Evolutionary conservation across 2,113 vertebrate species (phyloP), one percentile per base, ranked within the genome.

Genomic region (Athene noctua): DNA sequence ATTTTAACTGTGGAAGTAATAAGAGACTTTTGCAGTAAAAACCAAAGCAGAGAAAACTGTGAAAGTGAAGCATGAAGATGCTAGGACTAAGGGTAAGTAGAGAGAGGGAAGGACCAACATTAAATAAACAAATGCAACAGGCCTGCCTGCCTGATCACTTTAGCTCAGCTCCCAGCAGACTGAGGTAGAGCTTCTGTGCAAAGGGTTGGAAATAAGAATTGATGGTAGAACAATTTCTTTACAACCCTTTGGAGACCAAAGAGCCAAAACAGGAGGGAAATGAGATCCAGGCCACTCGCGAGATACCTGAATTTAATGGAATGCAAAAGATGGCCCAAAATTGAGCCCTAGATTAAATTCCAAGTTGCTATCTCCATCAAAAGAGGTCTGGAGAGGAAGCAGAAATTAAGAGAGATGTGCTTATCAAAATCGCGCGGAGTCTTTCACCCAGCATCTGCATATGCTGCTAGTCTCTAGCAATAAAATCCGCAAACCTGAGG

Each of bases 211-310:
- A 96, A 91, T 82, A 96, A 88, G 85, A 93, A 93, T 6, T 94
- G 90, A 96, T 66, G 81, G 81, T 88, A 94, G 84, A 95, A 91
- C 77, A 94, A 96, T 92, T 92, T 82, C 71, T 96, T 88, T 86
- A 91, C 81, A 86, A 85, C 54, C 55, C 81, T 94, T 94, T 73
- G 36, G 90, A 96, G 90, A 82, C 74, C 49, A n/a, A 80, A 90
- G 62, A 88, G 51, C 58, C 85, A 82, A 90, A 95, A 95, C 81
- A 83, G 62, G 49, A 80, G 81, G 81, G 71, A 97, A 92, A 92
- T 40, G 54, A 97, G 90, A 90, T 93, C 84, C 90, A 93, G 92
- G 92, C 87, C 94, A 95, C 87, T 92, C 0, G 2, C 0, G 2
- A 96, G 93, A 89, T 54, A 80, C 70, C 54, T 70, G 70, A 52